A percentile compares a stretch with the other conserved stretches of the same genome.
These are phyloP conservation scores for Rhyacophila brunnea DNA, from an alignment of 1,140 invertebrate genomes.

Conservation along the genomic window DNA sequence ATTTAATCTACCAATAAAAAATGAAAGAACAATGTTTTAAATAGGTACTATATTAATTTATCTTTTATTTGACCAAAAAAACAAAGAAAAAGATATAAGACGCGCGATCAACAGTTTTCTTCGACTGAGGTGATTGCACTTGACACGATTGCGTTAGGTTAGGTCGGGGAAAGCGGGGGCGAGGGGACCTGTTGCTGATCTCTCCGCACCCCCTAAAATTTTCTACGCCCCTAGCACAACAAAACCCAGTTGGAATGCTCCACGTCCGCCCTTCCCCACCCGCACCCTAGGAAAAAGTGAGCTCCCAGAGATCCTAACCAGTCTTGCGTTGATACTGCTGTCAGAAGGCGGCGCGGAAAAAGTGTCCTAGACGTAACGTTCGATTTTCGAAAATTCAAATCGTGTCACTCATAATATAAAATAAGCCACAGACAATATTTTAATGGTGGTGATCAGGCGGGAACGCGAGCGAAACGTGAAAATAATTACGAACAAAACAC, in stretches of 20 bases:
- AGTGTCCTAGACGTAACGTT: neutral
- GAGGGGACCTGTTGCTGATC: constrained; percentile 28
- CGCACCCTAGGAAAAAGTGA: constrained; percentile 12
- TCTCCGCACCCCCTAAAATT: neutral
- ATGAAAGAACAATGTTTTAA: too few species aligned
- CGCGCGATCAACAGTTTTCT: neutral
- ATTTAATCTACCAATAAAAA: too few species aligned
- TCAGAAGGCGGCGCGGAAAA: neutral
- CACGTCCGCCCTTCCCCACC: neutral
- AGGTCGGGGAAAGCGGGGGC: constrained; percentile 2
- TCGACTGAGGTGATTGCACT: constrained; percentile 19
- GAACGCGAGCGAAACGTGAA: too few species aligned
- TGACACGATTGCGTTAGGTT: constrained; percentile 8
- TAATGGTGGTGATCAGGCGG: too few species aligned
- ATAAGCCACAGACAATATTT: too few species aligned
- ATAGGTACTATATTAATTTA: too few species aligned
- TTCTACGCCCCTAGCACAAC: constrained; percentile 2
- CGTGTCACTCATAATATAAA: too few species aligned
- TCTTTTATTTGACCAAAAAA: too few species aligned
- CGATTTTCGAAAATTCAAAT: neutral
- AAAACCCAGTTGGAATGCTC: neutral
- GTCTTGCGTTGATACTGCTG: constrained; percentile 9
- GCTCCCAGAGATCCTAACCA: constrained; percentile 15
- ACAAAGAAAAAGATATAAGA: neutral
- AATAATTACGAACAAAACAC: too few species aligned